Percentiles rank a stretch among this genome's conserved stretches.
These are phyloP conservation scores for Apocrypta bakeri DNA, from an alignment of 1,140 invertebrate species.

Conservation along the genomic window DNA sequence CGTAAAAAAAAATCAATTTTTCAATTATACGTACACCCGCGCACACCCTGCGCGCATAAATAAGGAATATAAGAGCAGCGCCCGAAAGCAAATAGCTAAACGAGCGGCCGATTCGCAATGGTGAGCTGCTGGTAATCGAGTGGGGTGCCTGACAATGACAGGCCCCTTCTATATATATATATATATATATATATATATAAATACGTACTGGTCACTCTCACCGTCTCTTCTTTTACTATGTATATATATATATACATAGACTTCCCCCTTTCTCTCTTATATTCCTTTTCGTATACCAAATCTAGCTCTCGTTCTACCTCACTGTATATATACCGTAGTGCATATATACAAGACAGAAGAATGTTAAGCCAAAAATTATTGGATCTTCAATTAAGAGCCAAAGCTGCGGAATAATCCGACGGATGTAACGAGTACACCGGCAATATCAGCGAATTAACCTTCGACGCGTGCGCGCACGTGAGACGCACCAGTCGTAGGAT, in stretches of 20 bases:
- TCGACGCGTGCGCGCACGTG: neutral
- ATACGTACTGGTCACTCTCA: conserved; percentile 32
- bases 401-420: conserved; percentile 46
- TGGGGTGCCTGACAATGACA: conserved; percentile 45
- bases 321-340: too few species aligned
- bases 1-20: conserved; percentile 40
- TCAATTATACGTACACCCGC: conserved; percentile 33
- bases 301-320: neutral
- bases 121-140: neutral
- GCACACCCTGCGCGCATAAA: neutral
- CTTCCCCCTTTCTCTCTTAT: too few species aligned
- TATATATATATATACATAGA: neutral
- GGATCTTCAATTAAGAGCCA: conserved; percentile 39
- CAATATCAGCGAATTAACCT: conserved; percentile 46
- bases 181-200: neutral
- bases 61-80: conserved; percentile 3
- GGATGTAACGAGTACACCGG: neutral
- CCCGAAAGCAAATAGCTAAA: conserved; percentile 4
- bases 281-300: neutral
- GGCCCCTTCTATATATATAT: neutral
- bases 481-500: conserved; percentile 46
- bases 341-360: neutral
- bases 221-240: neutral
- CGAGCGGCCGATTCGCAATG: conserved; percentile 41
- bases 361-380: conserved; percentile 19